Conservation (phyloP, 2,113 vertebrate genomes). For the Muntiacus reevesi region DNA sequence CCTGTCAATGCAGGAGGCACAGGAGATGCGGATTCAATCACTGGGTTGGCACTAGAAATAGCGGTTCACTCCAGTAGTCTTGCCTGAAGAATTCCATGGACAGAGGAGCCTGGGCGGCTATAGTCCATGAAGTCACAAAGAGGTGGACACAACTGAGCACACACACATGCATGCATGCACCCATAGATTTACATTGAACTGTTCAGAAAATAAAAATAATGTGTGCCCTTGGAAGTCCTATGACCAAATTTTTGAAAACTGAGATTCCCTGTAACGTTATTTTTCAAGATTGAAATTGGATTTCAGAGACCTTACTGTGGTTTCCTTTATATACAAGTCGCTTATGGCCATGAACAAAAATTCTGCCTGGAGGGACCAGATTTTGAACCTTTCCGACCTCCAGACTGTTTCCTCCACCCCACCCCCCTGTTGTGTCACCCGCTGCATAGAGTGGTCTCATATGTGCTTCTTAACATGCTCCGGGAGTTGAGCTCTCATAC, state of each 20-base stretch:
- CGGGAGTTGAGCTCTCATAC: not conserved
- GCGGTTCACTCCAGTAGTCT: not conserved
- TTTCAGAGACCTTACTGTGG: not conserved
- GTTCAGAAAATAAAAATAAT: not conserved
- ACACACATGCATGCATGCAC: not conserved
- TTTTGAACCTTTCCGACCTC: not conserved
- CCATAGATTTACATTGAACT: not conserved
- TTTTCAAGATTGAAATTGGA: not conserved
- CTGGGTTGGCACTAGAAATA: not conserved
- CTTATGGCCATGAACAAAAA: not conserved
- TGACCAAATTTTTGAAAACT: not conserved
- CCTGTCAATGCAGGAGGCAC: not conserved
- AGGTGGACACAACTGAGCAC: not conserved
- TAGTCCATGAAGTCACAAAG: not conserved
- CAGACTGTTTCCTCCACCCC: not conserved
- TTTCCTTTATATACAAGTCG: not conserved
- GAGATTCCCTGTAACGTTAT: not conserved
- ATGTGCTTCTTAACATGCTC: not conserved
- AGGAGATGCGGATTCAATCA: not conserved
- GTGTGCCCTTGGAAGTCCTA: not conserved
- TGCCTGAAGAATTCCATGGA: not conserved
- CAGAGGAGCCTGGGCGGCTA: not conserved
- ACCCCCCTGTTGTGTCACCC: accelerated
- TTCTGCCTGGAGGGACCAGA: not conserved
- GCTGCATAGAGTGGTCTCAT: accelerated